Conservation (phyloP, 2,797 vertebrate species). For the Gallinago solitaria region DNA sequence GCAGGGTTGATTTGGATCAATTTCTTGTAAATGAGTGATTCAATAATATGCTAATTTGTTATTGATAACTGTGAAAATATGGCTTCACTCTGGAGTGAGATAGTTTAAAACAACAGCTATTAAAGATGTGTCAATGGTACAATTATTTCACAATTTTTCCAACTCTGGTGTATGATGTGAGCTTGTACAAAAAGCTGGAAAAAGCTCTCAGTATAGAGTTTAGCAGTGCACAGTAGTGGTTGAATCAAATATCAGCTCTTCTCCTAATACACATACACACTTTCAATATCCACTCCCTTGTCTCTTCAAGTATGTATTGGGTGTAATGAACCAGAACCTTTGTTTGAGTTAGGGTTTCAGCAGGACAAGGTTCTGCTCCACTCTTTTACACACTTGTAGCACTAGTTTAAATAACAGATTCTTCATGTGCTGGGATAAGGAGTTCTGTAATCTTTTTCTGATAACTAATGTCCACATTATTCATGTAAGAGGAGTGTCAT, state of each 20-base stretch:
- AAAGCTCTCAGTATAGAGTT: background rate
- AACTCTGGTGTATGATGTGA: background rate
- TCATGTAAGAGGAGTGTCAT: accelerated
- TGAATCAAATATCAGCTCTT: background rate
- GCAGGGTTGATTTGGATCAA: background rate
- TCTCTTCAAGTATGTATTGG: background rate
- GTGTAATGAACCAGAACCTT: background rate
- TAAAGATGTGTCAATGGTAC: background rate
- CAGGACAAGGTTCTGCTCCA: background rate
- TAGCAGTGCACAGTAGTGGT: background rate
- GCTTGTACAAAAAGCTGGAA: background rate
- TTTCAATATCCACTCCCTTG: background rate
- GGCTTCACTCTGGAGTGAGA: background rate
- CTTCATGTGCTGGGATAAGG: background rate
- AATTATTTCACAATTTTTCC: background rate
- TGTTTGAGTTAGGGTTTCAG: background rate
- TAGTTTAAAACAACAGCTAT: background rate
- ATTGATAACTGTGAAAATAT: background rate
- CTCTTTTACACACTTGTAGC: background rate
- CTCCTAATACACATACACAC: background rate
- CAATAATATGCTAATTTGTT: background rate
- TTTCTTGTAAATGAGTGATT: background rate
- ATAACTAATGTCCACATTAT: background rate
- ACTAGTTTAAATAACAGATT: background rate
- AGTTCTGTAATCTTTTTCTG: background rate